Conservation (phyloP, 2,888 invertebrate genomes). For the Cephus sareptanus region DNA sequence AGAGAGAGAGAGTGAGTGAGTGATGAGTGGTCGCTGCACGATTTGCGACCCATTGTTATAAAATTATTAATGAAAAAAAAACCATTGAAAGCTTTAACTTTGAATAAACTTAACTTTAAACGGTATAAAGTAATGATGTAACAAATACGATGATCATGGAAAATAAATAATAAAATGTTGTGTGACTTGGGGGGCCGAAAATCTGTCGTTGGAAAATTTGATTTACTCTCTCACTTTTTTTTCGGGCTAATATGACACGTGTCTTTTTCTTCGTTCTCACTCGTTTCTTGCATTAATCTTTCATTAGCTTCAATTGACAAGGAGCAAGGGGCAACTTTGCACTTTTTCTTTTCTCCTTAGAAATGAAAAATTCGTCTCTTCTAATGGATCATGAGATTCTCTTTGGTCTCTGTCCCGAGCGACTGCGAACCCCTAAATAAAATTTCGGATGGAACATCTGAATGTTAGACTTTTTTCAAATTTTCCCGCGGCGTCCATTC, state of each 20-base stretch:
- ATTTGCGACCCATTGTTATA: conserved; percentile 52
- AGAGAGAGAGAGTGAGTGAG: conserved; percentile 22
- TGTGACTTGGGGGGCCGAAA: conserved; percentile 11
- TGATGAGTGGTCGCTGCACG: conserved; percentile 31
- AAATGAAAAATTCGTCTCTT: no score
- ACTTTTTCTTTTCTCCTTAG: no score
- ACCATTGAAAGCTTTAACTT: conserved; percentile 61
- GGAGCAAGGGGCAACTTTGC: no score
- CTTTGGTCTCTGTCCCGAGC: no score
- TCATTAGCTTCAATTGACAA: no score
- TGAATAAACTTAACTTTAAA: conserved; percentile 53
- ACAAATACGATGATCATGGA: conserved; percentile 12
- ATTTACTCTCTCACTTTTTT: no score
- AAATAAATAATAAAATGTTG: conserved; percentile 15
- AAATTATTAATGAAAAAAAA: conserved; percentile 41
- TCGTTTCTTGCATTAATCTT: no score
- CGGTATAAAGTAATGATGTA: conserved; percentile 45
- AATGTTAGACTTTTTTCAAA: conserved; percentile 12
- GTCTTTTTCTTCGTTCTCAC: no score
- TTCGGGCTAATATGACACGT: no score
- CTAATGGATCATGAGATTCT: no score
- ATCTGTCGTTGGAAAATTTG: no score
- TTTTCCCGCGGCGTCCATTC: conserved; percentile 27
- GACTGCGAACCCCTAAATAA: no score
- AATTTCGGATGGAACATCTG: background rate